Evolutionary conservation across 2,888 invertebrate species (phyloP).

Genomic region (Andrena dorsata): DNA sequence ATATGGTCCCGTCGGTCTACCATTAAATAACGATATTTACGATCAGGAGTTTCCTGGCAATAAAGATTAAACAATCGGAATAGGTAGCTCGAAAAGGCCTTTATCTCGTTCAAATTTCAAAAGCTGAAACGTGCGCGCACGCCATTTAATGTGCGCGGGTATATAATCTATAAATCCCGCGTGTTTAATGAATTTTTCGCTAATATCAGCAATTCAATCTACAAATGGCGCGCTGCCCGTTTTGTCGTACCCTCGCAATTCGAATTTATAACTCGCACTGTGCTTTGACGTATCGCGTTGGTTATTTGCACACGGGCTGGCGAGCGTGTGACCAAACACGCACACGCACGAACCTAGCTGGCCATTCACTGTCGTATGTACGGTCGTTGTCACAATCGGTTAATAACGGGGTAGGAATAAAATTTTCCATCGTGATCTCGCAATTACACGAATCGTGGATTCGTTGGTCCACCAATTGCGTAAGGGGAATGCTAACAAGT

Average conservation of each 20-base stretch:
- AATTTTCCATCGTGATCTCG: constrained; percentile 15
- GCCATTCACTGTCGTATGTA: constrained; percentile 34
- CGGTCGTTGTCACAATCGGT: constrained; percentile 34
- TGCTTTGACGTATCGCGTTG: constrained; percentile 76
- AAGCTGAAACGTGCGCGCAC: constrained; percentile 51
- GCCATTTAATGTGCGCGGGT: constrained; percentile 59
- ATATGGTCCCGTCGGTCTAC: constrained; percentile 61
- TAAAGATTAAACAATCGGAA: constrained; percentile 74
- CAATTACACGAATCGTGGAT: not conserved
- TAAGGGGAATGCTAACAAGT: not conserved
- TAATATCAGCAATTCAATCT: constrained; percentile 77
- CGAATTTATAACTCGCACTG: constrained; percentile 75
- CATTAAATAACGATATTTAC: constrained; percentile 73
- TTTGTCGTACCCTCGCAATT: constrained; percentile 63
- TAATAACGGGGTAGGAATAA: constrained; percentile 8
- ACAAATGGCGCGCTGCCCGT: constrained; percentile 64
- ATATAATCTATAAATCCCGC: constrained; percentile 73
- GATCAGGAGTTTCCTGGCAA: constrained; percentile 65
- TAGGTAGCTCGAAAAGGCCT: constrained; percentile 63
- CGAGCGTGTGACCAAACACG: constrained; percentile 22
- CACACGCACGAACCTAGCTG: constrained; percentile 21
- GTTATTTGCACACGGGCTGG: constrained; percentile 64
- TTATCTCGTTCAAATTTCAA: constrained; percentile 68
- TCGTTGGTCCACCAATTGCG: constrained; percentile 1
- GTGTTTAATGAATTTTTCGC: constrained; percentile 78